phyloP scores from a whole-genome alignment of 1,140 invertebrate genomes.

The Trichonephila clavata region DNA sequence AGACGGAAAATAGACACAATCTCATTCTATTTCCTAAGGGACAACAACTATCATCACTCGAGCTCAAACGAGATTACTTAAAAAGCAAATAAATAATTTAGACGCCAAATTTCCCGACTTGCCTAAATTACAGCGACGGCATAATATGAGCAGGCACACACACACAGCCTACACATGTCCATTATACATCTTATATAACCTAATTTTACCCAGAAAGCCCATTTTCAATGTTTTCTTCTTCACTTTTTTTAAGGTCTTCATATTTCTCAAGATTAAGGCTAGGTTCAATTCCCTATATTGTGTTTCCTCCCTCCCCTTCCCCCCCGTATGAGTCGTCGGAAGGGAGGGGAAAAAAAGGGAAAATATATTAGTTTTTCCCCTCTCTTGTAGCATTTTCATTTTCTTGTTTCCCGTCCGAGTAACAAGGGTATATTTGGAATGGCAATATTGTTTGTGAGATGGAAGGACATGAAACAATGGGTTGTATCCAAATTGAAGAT shows the following conservation, averaged over 20 bases:
- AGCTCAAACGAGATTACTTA: constrained; percentile 67
- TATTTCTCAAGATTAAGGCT: constrained; percentile 74
- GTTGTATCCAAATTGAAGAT: constrained; percentile 52
- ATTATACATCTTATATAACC: constrained; percentile 75
- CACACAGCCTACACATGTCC: constrained; percentile 56
- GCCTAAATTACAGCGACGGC: constrained; percentile 55
- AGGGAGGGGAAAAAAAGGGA: constrained; percentile 52
- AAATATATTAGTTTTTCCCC: constrained; percentile 73
- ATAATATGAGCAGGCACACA: background rate
- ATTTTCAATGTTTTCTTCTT: constrained; percentile 57
- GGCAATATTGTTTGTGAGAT: constrained; percentile 74
- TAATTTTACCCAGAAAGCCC: constrained; percentile 67
- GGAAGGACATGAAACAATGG: constrained; percentile 54
- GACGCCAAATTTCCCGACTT: constrained; percentile 63
- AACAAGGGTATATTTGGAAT: constrained; percentile 74
- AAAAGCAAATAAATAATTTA: constrained; percentile 72
- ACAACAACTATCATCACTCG: constrained; percentile 62
- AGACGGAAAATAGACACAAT: constrained; percentile 59
- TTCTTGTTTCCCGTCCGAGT: constrained; percentile 65
- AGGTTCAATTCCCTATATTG: constrained; percentile 72
- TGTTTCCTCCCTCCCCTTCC: constrained; percentile 31
- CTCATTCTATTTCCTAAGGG: constrained; percentile 44
- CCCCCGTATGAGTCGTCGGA: constrained; percentile 5
- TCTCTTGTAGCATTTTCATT: constrained; percentile 74
- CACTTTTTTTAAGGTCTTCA: constrained; percentile 70